phyloP scores from a whole-genome alignment of 2,113 vertebrate species.

The Fulica atra region DNA sequence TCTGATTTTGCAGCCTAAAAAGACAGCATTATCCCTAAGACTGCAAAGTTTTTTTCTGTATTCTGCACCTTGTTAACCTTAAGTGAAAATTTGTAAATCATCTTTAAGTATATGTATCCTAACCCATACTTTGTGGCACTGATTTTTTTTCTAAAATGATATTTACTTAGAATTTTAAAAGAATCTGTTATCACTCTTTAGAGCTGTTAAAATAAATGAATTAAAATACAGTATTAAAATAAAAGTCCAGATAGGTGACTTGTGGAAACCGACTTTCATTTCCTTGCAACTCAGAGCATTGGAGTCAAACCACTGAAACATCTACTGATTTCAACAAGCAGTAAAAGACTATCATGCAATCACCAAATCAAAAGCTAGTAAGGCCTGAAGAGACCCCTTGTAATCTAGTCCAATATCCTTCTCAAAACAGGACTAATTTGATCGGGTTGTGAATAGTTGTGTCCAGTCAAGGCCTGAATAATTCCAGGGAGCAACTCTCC shows the following conservation, averaged over 20 bases:
- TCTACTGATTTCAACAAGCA: not conserved
- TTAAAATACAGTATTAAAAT: not conserved
- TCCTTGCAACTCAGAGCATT: not conserved
- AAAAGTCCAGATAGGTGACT: not conserved
- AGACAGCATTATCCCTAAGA: not conserved
- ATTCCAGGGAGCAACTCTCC: accelerated
- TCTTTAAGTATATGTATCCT: not conserved
- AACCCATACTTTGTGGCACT: not conserved
- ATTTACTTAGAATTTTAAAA: not conserved
- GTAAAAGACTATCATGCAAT: not conserved
- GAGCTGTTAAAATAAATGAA: not conserved
- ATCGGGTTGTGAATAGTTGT: not conserved
- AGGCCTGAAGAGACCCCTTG: not conserved
- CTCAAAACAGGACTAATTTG: not conserved
- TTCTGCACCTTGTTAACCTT: not conserved
- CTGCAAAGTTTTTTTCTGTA: not conserved
- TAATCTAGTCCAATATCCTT: not conserved
- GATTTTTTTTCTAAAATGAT: not conserved
- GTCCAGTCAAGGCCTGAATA: not conserved
- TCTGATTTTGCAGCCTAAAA: not conserved
- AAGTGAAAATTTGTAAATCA: not conserved
- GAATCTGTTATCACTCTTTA: not conserved
- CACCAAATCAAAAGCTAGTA: not conserved
- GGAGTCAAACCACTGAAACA: not conserved
- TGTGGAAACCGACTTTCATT: not conserved